Base-by-base conservation (phyloP, 2,888 invertebrate species). In the Euzophera pinguis region DNA sequence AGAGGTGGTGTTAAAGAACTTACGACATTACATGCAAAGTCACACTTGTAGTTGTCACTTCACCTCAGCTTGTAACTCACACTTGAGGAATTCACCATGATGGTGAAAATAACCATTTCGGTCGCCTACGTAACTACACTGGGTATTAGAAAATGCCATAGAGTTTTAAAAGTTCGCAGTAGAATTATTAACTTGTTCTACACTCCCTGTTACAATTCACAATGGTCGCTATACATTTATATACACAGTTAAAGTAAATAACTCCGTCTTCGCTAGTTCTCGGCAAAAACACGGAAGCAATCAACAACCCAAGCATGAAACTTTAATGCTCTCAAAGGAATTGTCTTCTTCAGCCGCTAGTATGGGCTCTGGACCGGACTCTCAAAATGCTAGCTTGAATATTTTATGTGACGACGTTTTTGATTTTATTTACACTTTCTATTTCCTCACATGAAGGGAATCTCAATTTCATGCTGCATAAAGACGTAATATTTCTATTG, bases 311-410 rank as follows among this genome's bases (percentile, higher is more conserved):
- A 12, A 14, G n/a, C 34, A 34, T 45, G 45, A 32, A 45, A 45
- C 32, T 45, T 45, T 45, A 45, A 45, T 45, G 45, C 14, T 45
- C 45, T 29, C 45, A 34, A 10, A 45, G 45, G 45, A 45, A 45
- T 45, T 45, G 43, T 32, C 45, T 32, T 45, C 45, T 32, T 45
- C 14, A 32, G 16, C 14, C n/a, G 45, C 14, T 32, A 17, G 34
- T 32, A 29, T 13, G 43, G 29, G 12, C 13, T 14, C 32, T 32
- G 45, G 14, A 14, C 14, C 6, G 0, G 0, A 13, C 4, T 14
- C 14, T 39, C 16, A 13, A 39, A 16, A 16, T 37, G 12, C 39
- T 8, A 7, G 5, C 8, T 39, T 39, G 16, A 39, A 39, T 39
- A 13, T 14, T 39, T 9, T 1, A 16, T 14, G 14, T 39, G 10